Conservation (phyloP, 2,113 vertebrate genomes). For the Glaucidium brasilianum region DNA sequence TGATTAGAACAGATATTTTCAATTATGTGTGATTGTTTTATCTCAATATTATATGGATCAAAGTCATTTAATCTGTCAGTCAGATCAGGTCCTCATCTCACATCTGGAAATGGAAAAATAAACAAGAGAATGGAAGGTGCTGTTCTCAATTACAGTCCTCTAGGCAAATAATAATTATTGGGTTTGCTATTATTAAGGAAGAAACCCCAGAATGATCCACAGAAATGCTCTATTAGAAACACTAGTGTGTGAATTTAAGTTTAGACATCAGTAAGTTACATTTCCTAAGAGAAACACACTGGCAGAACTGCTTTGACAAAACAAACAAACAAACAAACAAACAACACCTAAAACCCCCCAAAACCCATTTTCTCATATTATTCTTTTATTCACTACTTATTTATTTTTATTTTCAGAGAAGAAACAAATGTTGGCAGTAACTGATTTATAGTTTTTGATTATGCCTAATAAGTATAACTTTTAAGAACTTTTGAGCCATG, state of each 20-base stretch:
- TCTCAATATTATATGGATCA: slow-evolving; percentile 25
- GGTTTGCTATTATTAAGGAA: background rate
- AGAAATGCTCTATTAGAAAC: background rate
- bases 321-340: too few relatives aligned
- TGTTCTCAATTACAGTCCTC: slow-evolving; percentile 53
- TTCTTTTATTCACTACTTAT: background rate
- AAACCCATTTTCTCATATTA: background rate
- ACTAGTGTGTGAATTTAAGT: background rate
- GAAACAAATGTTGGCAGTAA: background rate
- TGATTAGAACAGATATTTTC: slow-evolving; percentile 50
- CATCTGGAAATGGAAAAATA: slow-evolving; percentile 42
- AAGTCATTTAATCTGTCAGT: slow-evolving; percentile 34
- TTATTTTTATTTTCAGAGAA: background rate
- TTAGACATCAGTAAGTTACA: background rate
- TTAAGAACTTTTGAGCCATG: background rate
- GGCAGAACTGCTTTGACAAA: background rate
- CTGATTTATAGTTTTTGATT: background rate
- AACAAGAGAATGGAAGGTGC: slow-evolving; percentile 24
- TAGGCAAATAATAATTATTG: slow-evolving; percentile 27
- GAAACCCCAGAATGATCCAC: background rate
- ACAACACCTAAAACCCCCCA: background rate
- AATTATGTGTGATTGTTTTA: slow-evolving; percentile 33
- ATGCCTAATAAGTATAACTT: background rate
- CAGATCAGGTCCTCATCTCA: slow-evolving; percentile 20
- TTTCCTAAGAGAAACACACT: background rate